phyloP scores from a whole-genome alignment of 2,888 invertebrate species.

The Colostygia pectinataria region DNA sequence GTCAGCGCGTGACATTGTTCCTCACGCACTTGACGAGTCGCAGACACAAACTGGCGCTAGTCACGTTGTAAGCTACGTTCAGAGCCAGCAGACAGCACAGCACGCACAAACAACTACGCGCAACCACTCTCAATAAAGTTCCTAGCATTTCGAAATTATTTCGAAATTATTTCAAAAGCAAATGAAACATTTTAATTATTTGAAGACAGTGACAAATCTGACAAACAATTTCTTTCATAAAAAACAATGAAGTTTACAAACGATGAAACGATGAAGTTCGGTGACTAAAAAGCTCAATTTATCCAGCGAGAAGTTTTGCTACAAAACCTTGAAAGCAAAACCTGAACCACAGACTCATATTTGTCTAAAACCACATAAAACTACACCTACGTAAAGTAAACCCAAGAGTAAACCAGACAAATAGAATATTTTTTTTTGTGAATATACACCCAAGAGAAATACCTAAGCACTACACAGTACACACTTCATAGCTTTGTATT shows the following conservation, averaged over 20 bases:
- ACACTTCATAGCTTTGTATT: too few species aligned
- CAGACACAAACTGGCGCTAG: background rate
- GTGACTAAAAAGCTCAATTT: background rate
- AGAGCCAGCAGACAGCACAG: background rate
- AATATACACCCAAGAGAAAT: too few species aligned
- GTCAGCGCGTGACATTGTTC: conserved; percentile 7
- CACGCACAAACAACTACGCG: background rate
- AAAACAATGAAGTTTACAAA: background rate
- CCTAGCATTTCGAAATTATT: conserved; percentile 1
- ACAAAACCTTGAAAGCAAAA: too few species aligned
- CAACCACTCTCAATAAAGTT: background rate
- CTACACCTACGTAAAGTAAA: too few species aligned
- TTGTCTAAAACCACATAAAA: too few species aligned
- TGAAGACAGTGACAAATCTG: background rate
- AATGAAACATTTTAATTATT: background rate
- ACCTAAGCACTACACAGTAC: too few species aligned
- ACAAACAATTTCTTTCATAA: background rate
- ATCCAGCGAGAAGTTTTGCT: background rate
- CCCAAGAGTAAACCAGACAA: too few species aligned
- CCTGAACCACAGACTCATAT: too few species aligned
- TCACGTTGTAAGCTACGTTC: background rate
- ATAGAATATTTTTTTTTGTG: too few species aligned
- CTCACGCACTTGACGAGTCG: background rate
- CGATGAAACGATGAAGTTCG: too few species aligned
- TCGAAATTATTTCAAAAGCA: background rate